These are phyloP conservation scores for Papilio protenor DNA, from an alignment of 2,888 invertebrate species.

Conservation along the genomic window DNA sequence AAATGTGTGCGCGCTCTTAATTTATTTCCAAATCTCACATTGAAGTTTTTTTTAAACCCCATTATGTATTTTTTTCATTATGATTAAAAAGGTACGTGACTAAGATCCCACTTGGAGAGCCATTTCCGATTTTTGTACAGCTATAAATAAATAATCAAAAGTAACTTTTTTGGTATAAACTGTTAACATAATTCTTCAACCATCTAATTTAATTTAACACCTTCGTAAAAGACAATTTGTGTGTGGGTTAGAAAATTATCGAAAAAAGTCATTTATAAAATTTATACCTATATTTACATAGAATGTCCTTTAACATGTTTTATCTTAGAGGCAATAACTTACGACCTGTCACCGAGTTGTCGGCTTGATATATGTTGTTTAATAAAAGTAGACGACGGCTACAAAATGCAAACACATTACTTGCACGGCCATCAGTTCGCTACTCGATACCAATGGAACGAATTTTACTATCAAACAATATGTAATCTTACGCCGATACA, in stretches of 20 bases:
- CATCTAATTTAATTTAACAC: neutral
- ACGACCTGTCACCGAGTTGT: constrained; percentile 29
- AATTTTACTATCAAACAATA: constrained; percentile 3
- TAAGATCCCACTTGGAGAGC: neutral
- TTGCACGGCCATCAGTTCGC: neutral
- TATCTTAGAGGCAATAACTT: constrained; percentile 37
- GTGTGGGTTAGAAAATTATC: neutral
- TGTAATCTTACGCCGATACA: neutral
- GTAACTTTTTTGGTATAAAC: neutral
- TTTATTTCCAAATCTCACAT: neutral
- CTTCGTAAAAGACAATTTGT: neutral
- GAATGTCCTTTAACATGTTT: neutral
- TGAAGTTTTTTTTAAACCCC: neutral
- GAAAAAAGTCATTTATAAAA: constrained; percentile 16
- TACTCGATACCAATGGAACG: neutral
- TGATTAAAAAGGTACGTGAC: no score
- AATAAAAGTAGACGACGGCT: constrained; percentile 25
- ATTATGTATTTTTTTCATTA: no score
- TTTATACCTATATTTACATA: constrained; percentile 18
- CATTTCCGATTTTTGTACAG: neutral
- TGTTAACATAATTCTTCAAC: neutral
- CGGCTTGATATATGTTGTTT: constrained; percentile 36
- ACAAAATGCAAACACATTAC: constrained; percentile 12
- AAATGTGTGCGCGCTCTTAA: no score
- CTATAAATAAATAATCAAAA: neutral